Base-by-base conservation (phyloP, 2,113 vertebrate species). In the Melanerpes aurifrons region DNA sequence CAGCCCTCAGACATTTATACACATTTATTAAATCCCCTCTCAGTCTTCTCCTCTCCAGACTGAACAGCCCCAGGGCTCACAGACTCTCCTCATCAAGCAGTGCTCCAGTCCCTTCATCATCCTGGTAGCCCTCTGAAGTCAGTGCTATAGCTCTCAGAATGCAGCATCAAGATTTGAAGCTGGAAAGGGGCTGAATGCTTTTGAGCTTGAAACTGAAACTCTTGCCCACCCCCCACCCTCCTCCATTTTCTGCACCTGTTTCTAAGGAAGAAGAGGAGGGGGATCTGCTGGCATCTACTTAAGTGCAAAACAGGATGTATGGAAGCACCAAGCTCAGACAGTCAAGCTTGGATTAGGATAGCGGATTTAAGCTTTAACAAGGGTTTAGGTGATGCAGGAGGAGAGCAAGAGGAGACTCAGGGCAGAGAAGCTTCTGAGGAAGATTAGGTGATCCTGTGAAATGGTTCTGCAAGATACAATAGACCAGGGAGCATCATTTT, bases 341-440 rank as follows among this genome's bases (percentile, higher is more conserved):
- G 82, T 86, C 90, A 75, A 1, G 91, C 83, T 85, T 77, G 89
- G 89, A 94, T 89, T 71, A 96, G 86, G 85, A 90, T 54, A 78
- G 26, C 3, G 17, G 73, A 22, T 96, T 95, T 96, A 91, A 92
- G 25, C 90, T 96, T 94, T 94, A 89, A 92, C 66, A 91, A 78
- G 84, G 28, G 43, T 88, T 82, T 86, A 92, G 70, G 80, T 40
- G 82, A 74, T 67, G 71, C 91, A 64, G 64, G 48, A 66, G 62
- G 90, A 95, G 82, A 88, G 45, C 63, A 91, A 45, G 89, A 94
- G 91, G 82, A 83, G 95, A 95, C 45, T 56, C 90, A 67, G 50
- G 2, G 15, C 25, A 94, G 62, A 32, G 21, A 71, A 94, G 83
- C 72, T 72, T n/a, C 61, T 26, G 72, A 68, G 79, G 89, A 72